These are phyloP conservation scores for Phyllopteryx taeniolatus DNA, from an alignment of 2,113 vertebrate species.

Conservation along the genomic window DNA sequence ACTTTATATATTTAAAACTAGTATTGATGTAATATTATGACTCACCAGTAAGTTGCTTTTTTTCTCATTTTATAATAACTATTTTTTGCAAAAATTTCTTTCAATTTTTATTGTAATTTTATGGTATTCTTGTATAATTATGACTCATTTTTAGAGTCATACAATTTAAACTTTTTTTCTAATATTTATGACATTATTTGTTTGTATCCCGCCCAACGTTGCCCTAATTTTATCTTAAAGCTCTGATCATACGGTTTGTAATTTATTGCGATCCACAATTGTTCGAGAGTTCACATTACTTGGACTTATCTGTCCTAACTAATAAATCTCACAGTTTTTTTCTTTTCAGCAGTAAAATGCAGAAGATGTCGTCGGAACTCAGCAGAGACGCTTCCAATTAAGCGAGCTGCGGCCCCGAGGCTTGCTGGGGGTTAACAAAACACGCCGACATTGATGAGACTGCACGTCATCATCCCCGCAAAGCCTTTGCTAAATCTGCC, in stretches of 20 bases:
- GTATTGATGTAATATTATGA: no score
- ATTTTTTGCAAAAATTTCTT: neutral
- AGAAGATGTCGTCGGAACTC: conserved; percentile 12
- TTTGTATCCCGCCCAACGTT: neutral
- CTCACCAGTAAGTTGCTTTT: neutral
- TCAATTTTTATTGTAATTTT: neutral
- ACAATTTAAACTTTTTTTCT: neutral
- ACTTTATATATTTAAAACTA: no score
- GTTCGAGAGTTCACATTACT: conserved; percentile 16
- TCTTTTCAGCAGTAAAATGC: neutral
- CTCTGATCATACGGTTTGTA: conserved; percentile 21
- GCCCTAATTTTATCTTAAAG: neutral
- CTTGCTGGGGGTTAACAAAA: conserved; percentile 21
- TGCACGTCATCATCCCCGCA: conserved; percentile 11
- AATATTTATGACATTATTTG: neutral
- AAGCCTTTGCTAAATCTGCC: conserved; percentile 20
- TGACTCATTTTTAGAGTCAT: no score
- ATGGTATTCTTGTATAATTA: neutral
- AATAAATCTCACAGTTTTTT: conserved; percentile 14
- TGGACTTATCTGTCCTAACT: conserved; percentile 12
- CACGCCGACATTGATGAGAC: conserved; percentile 10
- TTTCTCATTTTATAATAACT: neutral
- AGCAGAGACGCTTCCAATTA: conserved; percentile 27
- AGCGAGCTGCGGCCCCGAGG: neutral
- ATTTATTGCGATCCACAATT: conserved; percentile 12